Percentiles rank a stretch among this genome's conserved stretches.
These are phyloP conservation scores for Lagopus muta DNA, from an alignment of 2,113 vertebrate genomes.

Conservation along the genomic window DNA sequence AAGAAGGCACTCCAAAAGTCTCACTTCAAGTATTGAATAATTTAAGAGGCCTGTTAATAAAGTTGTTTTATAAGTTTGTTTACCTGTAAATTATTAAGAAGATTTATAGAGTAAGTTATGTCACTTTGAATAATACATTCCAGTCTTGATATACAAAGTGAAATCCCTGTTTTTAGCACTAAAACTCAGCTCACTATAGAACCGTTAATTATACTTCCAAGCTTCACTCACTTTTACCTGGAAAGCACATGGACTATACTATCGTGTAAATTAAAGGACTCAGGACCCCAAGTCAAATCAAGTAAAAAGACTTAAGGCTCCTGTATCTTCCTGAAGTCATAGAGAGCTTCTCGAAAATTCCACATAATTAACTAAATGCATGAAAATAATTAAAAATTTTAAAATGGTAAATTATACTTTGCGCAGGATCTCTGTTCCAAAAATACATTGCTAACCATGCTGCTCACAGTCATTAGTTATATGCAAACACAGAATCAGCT, in stretches of 20 bases:
- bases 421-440: neutral
- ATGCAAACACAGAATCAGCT: constrained; percentile 30
- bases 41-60: constrained; percentile 5
- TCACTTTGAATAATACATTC: constrained; percentile 5
- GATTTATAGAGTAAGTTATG: constrained; percentile 52
- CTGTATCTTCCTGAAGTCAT: neutral
- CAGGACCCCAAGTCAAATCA: neutral
- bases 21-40: neutral
- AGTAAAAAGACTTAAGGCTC: neutral
- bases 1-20: constrained; percentile 48
- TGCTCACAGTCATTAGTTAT: constrained; percentile 22
- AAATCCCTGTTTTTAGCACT: neutral
- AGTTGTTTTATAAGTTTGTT: constrained; percentile 23
- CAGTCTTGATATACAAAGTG: neutral
- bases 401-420: neutral
- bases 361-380: neutral
- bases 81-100: neutral
- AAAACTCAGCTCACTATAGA: neutral
- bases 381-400: neutral
- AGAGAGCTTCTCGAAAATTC: neutral
- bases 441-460: constrained; percentile 3
- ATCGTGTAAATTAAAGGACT: accelerated
- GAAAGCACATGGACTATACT: neutral
- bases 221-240: neutral
- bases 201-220: neutral